Evolutionary conservation across 2,888 invertebrate species (phyloP).

Genomic region (Smittia sp.): DNA sequence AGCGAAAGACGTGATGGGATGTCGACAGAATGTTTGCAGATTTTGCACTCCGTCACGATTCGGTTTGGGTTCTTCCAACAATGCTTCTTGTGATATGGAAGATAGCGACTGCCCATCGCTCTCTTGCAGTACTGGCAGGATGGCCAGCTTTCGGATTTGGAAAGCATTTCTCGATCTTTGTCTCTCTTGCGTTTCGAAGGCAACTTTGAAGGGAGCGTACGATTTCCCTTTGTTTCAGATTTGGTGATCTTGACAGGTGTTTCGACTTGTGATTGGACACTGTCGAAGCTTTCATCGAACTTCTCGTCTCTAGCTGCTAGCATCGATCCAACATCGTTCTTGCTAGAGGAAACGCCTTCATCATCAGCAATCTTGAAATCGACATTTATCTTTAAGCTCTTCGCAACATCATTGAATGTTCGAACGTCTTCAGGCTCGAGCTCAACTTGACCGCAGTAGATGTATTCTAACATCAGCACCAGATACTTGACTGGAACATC

Average conservation of each 20-base stretch:
- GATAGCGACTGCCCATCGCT: no score
- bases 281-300: not conserved
- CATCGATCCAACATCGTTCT: no score
- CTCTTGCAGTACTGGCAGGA: no score
- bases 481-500: not conserved
- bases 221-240: no score
- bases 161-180: no score
- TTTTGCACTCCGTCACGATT: not conserved
- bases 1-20: not conserved
- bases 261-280: no score
- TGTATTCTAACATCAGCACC: not conserved
- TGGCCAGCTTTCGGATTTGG: no score
- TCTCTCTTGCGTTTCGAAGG: no score
- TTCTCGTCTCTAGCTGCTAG: not conserved
- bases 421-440: not conserved
- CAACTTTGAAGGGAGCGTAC: no score
- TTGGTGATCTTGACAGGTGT: no score
- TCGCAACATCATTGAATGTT: not conserved
- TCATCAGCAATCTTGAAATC: not conserved
- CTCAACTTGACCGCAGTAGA: not conserved
- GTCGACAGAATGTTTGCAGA: not conserved
- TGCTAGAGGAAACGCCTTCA: conserved; percentile 1
- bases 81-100: not conserved
- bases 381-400: not conserved
- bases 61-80: not conserved